These are phyloP conservation scores for Periparus ater DNA, from an alignment of 2,797 vertebrate genomes.

Conservation along the genomic window DNA sequence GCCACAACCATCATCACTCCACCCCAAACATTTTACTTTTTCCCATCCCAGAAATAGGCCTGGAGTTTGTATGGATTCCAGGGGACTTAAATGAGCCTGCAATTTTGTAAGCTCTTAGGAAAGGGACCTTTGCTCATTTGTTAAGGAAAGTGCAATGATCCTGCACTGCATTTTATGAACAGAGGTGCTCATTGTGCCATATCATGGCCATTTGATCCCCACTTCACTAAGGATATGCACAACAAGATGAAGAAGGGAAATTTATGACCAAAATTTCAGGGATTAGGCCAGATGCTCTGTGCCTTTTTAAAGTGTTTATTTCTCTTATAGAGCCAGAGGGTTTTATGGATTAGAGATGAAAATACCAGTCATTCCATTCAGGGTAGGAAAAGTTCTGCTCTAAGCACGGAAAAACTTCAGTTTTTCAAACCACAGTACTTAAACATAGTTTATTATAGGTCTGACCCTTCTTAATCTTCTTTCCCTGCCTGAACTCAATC, in stretches of 20 bases:
- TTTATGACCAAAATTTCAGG: neutral
- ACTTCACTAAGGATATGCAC: neutral
- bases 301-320: neutral
- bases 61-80: neutral
- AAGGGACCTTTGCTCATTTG: neutral
- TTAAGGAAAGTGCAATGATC: neutral
- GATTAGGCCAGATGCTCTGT: slow-evolving; percentile 5
- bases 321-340: neutral
- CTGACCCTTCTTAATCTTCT: slow-evolving; percentile 1
- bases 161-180: neutral
- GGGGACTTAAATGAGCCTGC: neutral
- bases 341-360: slow-evolving; percentile 48
- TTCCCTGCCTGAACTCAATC: neutral
- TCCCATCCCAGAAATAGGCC: neutral
- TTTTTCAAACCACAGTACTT: slow-evolving; percentile 9
- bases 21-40: neutral
- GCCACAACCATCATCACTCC: neutral
- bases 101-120: neutral
- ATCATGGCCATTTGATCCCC: neutral
- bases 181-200: neutral
- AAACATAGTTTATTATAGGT: neutral
- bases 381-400: neutral
- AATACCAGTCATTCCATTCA: slow-evolving; percentile 38
- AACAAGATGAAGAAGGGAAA: slow-evolving; percentile 12
- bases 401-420: neutral